Percentiles rank a stretch among this genome's conserved stretches.
phyloP scores from a whole-genome alignment of 2,888 invertebrate species.

The Caenorhabditis sp. region DNA sequence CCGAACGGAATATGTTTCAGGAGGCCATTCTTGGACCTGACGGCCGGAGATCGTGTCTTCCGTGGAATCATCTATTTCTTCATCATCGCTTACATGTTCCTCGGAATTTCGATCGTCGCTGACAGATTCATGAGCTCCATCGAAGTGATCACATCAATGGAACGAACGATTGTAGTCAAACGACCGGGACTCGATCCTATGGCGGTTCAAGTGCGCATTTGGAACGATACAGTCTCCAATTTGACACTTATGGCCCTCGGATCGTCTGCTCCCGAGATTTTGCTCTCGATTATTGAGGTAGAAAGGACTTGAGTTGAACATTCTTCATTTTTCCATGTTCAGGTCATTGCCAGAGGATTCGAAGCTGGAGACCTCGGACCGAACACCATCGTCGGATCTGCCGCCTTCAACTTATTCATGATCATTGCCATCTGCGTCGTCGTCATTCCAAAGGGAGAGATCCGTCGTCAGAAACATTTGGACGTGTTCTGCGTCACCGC shows the following conservation, averaged over 20 bases:
- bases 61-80: slow-evolving; percentile 94
- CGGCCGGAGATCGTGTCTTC: slow-evolving; percentile 73
- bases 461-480: slow-evolving; percentile 83
- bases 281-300: slow-evolving; percentile 96
- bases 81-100: slow-evolving; percentile 93
- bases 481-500: slow-evolving; percentile 98
- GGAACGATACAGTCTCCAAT: slow-evolving; percentile 99
- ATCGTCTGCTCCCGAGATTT: slow-evolving; percentile 97
- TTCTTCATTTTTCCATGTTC: not conserved
- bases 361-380: slow-evolving; percentile 97
- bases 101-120: slow-evolving; percentile 98
- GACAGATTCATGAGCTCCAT: slow-evolving; percentile 99
- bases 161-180: slow-evolving; percentile 94
- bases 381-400: slow-evolving; percentile 98
- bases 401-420: slow-evolving; percentile 98
- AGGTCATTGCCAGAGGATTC: slow-evolving; percentile 90
- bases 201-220: slow-evolving; percentile 92
- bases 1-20: slow-evolving; percentile 64
- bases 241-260: slow-evolving; percentile 97
- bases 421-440: slow-evolving; percentile 95
- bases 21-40: slow-evolving; percentile 81
- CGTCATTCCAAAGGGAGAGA: slow-evolving; percentile 80
- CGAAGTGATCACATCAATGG: slow-evolving; percentile 95
- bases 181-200: slow-evolving; percentile 92
- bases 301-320: not conserved